These are phyloP conservation scores for Porphyrio hochstetteri DNA, from an alignment of 2,113 vertebrate genomes.

Conservation along the genomic window DNA sequence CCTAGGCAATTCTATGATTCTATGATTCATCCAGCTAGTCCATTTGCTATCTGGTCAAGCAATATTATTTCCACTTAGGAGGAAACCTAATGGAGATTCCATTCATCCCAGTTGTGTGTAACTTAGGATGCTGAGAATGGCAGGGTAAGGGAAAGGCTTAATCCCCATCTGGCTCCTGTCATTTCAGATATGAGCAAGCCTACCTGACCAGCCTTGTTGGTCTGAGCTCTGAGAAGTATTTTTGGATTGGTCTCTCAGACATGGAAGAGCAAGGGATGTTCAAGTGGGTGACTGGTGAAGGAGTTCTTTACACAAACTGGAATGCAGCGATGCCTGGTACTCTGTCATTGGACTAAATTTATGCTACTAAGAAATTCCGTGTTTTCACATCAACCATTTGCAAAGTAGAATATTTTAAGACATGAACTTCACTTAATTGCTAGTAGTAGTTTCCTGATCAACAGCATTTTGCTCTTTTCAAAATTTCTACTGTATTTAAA, in stretches of 20 bases:
- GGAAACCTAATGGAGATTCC: not conserved
- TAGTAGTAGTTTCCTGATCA: not conserved
- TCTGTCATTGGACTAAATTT: not conserved
- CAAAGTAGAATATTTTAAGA: not conserved
- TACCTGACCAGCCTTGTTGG: conserved; percentile 88
- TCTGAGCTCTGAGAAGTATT: conserved; percentile 87
- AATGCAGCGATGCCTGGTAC: conserved; percentile 90
- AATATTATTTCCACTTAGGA: not conserved
- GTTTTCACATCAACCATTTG: not conserved
- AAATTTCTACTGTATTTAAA: not conserved
- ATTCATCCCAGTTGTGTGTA: not conserved
- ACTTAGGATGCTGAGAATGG: not conserved
- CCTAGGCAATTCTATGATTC: too few species aligned
- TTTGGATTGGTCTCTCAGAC: conserved; percentile 90
- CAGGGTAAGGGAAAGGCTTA: not conserved
- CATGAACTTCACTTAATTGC: not conserved
- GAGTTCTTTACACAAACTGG: conserved; percentile 86
- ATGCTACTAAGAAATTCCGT: not conserved
- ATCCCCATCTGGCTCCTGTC: not conserved
- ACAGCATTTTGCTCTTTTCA: not conserved
- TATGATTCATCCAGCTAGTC: not conserved
- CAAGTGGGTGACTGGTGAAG: conserved; percentile 77
- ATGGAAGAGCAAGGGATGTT: conserved; percentile 74
- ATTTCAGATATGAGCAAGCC: conserved; percentile 89
- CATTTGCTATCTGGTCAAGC: not conserved